phyloP scores from a whole-genome alignment of 1,140 invertebrate genomes.

The Druon quercuslanigerum region DNA sequence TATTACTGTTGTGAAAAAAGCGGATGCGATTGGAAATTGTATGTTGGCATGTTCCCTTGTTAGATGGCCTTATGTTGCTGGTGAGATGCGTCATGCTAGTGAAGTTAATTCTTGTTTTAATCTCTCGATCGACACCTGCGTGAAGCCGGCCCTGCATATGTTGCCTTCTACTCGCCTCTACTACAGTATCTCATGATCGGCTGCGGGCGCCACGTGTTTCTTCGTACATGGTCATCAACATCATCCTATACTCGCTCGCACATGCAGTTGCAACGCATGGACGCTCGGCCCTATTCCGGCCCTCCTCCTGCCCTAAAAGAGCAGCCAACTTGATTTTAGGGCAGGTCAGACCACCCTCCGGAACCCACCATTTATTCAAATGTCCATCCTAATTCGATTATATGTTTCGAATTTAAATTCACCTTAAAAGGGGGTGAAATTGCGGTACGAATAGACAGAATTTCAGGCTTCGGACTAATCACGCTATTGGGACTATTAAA shows the following conservation, averaged over 20 bases:
- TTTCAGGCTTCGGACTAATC: too few relatives aligned
- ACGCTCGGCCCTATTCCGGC: neutral
- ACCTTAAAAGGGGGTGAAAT: too few relatives aligned
- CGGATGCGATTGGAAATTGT: constrained; percentile 16
- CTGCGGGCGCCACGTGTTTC: constrained; percentile 24
- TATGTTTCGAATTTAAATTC: neutral
- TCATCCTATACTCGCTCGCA: neutral
- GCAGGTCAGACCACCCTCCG: constrained; percentile 52
- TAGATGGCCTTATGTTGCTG: constrained; percentile 19
- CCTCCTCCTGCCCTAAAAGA: neutral
- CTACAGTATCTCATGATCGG: neutral
- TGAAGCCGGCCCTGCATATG: constrained; percentile 12
- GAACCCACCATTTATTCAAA: neutral
- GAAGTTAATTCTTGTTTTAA: constrained; percentile 28
- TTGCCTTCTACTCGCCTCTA: neutral
- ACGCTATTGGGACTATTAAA: too few relatives aligned
- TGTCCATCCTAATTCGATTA: neutral
- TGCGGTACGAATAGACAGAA: too few relatives aligned
- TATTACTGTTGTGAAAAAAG: neutral
- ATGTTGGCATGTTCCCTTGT: neutral
- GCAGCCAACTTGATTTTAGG: constrained; percentile 51
- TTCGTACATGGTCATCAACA: constrained; percentile 4
- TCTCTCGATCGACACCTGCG: constrained; percentile 25
- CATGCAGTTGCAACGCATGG: neutral
- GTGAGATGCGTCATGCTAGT: constrained; percentile 5